Evolutionary conservation across 2,888 invertebrate species (phyloP).

Genomic region (Cryptocephalus primarius): DNA sequence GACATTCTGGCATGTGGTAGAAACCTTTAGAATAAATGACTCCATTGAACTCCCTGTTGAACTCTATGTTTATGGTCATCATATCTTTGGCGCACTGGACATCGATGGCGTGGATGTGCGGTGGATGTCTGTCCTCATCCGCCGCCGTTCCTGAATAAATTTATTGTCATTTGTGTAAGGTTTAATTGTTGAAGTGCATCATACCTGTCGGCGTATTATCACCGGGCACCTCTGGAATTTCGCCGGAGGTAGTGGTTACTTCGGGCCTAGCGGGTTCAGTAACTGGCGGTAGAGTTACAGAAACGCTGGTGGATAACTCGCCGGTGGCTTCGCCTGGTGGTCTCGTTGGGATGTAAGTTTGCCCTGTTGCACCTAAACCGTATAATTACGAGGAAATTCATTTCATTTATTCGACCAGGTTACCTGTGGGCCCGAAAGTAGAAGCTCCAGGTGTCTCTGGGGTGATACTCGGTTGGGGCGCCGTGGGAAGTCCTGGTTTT

Average conservation of each 20-base stretch:
- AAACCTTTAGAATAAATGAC: conserved; percentile 73
- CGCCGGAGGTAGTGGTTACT: conserved; percentile 10
- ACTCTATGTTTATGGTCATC: conserved; percentile 73
- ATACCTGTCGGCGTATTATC: conserved; percentile 9
- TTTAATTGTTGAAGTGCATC: background rate
- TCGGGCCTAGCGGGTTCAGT: conserved; percentile 6
- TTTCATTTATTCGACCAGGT: background rate
- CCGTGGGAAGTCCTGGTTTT: background rate
- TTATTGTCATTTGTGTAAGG: background rate
- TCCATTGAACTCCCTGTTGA: conserved; percentile 65
- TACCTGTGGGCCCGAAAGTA: background rate
- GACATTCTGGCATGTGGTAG: conserved; percentile 55
- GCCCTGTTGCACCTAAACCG: no score
- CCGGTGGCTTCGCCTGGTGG: conserved; percentile 6
- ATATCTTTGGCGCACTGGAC: conserved; percentile 71
- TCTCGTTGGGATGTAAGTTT: no score
- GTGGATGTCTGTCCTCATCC: conserved; percentile 60
- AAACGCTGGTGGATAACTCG: conserved; percentile 4
- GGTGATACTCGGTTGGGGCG: background rate
- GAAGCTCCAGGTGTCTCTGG: background rate
- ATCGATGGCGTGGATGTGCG: conserved; percentile 63
- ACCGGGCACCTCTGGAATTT: conserved; percentile 8
- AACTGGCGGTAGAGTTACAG: background rate
- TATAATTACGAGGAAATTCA: no score
- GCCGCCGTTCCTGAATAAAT: conserved; percentile 3